Evolutionary conservation across 53 echinoderm and acorn worm genomes (phyloP).

Genomic region (Zoroaster sp.): DNA sequence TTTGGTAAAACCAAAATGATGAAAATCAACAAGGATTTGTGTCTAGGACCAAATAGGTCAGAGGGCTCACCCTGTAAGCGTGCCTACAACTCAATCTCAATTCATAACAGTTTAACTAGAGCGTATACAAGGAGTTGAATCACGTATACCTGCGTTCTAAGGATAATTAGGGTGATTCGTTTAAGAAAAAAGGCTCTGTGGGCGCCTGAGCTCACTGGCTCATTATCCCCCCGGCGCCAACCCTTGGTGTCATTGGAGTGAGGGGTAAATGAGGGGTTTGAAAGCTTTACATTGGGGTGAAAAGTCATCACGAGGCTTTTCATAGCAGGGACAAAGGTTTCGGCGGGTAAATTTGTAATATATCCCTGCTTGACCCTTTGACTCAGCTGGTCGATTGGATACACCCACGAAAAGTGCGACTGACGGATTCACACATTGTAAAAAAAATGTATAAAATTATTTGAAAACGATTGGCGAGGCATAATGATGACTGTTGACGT

Average conservation of each 20-base stretch:
- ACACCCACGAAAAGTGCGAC: too few relatives aligned
- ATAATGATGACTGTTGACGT: too few relatives aligned
- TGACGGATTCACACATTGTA: background rate
- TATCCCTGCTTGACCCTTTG: too few relatives aligned
- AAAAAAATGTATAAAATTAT: background rate
- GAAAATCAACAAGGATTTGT: too few relatives aligned
- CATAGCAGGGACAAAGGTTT: background rate
- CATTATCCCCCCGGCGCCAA: conserved; percentile 15
- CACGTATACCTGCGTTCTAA: background rate
- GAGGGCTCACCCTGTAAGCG: too few relatives aligned
- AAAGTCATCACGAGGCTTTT: background rate
- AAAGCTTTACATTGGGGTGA: background rate
- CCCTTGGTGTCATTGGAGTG: background rate
- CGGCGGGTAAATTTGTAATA: too few relatives aligned
- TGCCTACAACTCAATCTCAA: too few relatives aligned
- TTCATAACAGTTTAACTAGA: background rate
- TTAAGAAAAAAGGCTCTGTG: background rate
- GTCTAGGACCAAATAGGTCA: too few relatives aligned
- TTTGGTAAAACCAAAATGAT: too few relatives aligned
- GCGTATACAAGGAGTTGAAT: background rate
- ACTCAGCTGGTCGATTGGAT: too few relatives aligned
- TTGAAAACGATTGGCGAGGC: background rate
- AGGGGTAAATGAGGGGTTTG: background rate
- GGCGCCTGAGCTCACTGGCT: background rate
- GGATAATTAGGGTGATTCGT: background rate